Conservation (phyloP, 2,113 vertebrate species). For the Sylvia atricapilla region DNA sequence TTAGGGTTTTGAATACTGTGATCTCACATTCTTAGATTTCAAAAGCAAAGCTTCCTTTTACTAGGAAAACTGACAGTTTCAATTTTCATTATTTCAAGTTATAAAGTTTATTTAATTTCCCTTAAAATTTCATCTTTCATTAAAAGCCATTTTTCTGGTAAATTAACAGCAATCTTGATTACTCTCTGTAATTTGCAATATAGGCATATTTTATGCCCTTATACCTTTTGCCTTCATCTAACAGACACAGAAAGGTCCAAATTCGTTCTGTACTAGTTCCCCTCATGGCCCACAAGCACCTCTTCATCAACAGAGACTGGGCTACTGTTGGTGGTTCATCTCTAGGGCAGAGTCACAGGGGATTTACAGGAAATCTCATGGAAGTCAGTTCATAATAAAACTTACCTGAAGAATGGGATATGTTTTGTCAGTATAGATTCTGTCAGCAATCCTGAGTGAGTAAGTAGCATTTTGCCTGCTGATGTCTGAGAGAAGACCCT, state of each 20-base stretch:
- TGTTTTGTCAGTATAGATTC: constrained; percentile 23
- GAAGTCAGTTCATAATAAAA: neutral
- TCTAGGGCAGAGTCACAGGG: neutral
- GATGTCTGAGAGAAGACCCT: neutral
- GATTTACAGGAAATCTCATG: neutral
- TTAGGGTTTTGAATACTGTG: neutral
- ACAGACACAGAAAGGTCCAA: neutral
- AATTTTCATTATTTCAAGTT: neutral
- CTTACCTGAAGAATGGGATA: constrained; percentile 31
- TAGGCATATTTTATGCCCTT: neutral
- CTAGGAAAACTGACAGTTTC: neutral
- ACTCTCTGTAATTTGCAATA: neutral
- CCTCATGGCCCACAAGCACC: neutral
- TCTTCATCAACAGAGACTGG: neutral
- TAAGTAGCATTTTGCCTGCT: neutral
- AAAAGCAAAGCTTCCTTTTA: neutral
- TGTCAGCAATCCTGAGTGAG: neutral
- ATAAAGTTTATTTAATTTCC: neutral
- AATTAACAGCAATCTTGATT: neutral
- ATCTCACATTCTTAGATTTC: neutral
- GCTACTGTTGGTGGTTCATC: neutral
- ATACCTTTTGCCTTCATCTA: neutral
- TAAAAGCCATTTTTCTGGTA: neutral
- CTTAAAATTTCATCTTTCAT: neutral
- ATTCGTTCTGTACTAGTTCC: neutral